Percentiles rank a stretch among this genome's conserved stretches.
phyloP scores from a whole-genome alignment of 2,888 invertebrate species.

The Synanthedon tipuliformis region DNA sequence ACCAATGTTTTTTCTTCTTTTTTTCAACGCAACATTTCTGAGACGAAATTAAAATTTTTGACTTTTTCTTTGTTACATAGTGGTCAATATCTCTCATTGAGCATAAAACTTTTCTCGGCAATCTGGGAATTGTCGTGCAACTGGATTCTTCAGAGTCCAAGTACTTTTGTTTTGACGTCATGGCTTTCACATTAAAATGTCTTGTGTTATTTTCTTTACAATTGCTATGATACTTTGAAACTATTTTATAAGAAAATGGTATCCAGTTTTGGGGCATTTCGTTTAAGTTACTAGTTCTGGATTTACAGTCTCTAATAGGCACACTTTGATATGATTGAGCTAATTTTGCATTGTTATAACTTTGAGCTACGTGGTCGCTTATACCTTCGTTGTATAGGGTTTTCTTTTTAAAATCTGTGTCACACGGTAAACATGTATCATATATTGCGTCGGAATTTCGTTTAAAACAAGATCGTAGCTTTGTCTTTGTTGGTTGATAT shows the following conservation, averaged over 20 bases:
- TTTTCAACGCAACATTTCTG: too few species aligned
- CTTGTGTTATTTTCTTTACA: constrained; percentile 18
- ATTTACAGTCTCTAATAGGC: constrained; percentile 6
- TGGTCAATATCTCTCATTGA: constrained; percentile 27
- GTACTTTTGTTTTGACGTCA: too few species aligned
- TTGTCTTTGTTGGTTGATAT: constrained; percentile 4
- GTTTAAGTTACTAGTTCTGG: constrained; percentile 2
- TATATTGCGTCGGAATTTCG: constrained; percentile 1
- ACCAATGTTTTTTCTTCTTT: too few species aligned
- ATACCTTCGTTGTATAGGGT: constrained; percentile 48
- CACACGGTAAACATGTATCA: neutral
- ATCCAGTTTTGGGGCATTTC: constrained; percentile 12
- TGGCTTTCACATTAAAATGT: neutral
- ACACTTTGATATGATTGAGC: constrained; percentile 7
- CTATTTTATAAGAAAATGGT: constrained; percentile 25
- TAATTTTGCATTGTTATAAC: constrained; percentile 1
- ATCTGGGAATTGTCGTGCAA: constrained; percentile 5
- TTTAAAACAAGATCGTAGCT: neutral
- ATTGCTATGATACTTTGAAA: constrained; percentile 34
- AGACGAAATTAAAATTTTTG: neutral
- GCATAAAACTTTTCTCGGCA: constrained; percentile 29
- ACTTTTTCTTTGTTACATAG: constrained; percentile 8
- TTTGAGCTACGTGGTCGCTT: constrained; percentile 19
- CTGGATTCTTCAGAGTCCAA: too few species aligned
- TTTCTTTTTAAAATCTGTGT: constrained; percentile 14